phyloP scores from a whole-genome alignment of 2,113 vertebrate species.

The Leucosticte australis region DNA sequence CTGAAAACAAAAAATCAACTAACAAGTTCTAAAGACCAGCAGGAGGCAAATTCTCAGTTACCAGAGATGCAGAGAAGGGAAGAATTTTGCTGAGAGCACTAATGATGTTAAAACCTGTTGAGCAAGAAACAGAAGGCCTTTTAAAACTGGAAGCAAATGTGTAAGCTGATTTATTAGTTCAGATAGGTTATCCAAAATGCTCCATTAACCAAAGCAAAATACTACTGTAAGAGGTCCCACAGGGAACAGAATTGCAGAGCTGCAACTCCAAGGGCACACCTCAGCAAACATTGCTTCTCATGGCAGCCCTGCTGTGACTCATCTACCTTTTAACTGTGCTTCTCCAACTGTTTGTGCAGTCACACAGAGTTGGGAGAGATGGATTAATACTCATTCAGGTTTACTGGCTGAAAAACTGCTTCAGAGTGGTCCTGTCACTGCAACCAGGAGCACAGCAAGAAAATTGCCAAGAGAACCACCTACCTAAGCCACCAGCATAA shows the following conservation, averaged over 20 bases:
- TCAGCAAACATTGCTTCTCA: neutral
- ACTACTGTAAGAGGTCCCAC: neutral
- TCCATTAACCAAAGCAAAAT: neutral
- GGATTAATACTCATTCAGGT: neutral
- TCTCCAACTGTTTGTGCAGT: neutral
- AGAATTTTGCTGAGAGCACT: neutral
- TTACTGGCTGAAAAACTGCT: neutral
- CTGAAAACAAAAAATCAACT: neutral
- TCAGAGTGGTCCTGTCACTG: neutral
- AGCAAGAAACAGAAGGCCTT: neutral
- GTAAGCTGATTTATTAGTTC: neutral
- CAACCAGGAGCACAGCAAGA: neutral
- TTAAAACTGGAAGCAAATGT: neutral
- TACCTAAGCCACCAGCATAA: neutral
- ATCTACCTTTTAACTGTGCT: neutral
- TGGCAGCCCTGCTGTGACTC: neutral
- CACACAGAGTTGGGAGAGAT: neutral
- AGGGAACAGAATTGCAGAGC: neutral
- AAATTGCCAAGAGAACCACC: neutral
- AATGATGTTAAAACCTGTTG: neutral
- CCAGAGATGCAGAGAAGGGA: neutral
- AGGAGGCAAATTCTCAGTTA: neutral
- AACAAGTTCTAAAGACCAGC: neutral
- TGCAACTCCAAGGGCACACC: neutral
- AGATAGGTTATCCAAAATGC: neutral